Conservation (phyloP, 2,888 invertebrate genomes). For the Amorpha juglandis region DNA sequence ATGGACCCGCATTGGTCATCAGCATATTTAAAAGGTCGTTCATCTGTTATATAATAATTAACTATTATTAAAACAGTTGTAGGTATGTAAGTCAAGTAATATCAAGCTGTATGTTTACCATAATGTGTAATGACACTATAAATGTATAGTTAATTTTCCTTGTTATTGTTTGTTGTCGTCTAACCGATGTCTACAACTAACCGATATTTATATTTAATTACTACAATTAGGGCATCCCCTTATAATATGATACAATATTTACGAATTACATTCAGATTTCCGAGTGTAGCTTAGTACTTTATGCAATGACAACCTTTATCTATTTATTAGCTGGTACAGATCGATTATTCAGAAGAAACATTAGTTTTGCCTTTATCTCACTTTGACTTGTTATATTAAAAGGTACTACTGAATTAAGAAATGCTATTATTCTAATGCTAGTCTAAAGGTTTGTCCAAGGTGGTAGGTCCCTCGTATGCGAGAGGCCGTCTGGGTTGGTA, state of each 20-base stretch:
- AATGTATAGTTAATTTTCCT: neutral
- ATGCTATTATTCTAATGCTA: too few species aligned
- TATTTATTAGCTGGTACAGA: too few species aligned
- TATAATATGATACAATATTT: neutral
- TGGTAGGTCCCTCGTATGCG: too few species aligned
- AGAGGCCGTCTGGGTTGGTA: too few species aligned
- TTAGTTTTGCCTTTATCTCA: too few species aligned
- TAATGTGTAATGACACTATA: neutral
- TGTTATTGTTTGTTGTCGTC: slow-evolving; percentile 13
- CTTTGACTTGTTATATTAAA: too few species aligned
- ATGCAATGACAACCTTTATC: too few species aligned
- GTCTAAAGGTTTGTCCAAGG: too few species aligned
- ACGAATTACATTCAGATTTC: too few species aligned
- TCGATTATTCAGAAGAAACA: too few species aligned
- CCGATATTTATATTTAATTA: slow-evolving; percentile 11
- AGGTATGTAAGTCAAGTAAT: neutral
- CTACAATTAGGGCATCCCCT: neutral
- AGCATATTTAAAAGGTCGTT: neutral
- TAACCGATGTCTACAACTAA: neutral
- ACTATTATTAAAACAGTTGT: neutral
- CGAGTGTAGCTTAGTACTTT: too few species aligned
- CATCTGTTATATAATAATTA: neutral
- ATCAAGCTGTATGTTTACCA: neutral
- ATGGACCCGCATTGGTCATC: neutral
- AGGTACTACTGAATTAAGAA: too few species aligned